Evolutionary conservation across 2,113 vertebrate species (phyloP), one percentile per base, ranked within the genome.

Genomic region (Piliocolobus tephrosceles): DNA sequence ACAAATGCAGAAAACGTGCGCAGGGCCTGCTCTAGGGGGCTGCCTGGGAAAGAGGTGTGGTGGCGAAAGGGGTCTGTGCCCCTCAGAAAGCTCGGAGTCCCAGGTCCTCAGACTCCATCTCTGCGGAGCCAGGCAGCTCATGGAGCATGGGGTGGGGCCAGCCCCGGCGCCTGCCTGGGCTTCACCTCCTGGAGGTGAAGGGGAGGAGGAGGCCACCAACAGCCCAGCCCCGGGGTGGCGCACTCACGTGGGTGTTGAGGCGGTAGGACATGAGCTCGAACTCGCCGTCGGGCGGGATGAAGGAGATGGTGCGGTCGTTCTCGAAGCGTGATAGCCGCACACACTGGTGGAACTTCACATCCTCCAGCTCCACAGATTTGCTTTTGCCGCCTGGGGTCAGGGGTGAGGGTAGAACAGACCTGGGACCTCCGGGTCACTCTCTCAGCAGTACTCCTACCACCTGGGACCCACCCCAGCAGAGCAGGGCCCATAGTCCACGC

Each of bases 231-330:
- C 12, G 13, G 61, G 61, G 61, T 2, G 5, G 64, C 11, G 2
- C 86, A 55, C 90, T 98, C 75, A 99, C 99, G 43, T 99, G 99
- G 6, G 99, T 99, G 97, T 99, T 99, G 96, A 99, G 99, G 82
- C 99, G 99, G 95, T 99, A 99, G 83, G 99, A 99, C 99, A 99
- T 99, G 94, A 99, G 99, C 94, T 99, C 99, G 0, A 99, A 99
- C 96, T 99, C 99, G 0, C 99, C 99, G 0, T 99, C 99, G 0
- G 99, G 99, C 0, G 99, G 99, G 96, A 99, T 99, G 98, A 99
- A 99, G 91, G 99, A 99, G 98, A 99, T 99, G 47, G 99, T 99
- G 30, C 99, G 99, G 97, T 99, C 99, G 0, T 98, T 99, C 81
- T 99, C 99, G 2, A 99, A 99, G 38, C 99, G 99, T 0, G 99